phyloP scores from a whole-genome alignment of 2,113 vertebrate genomes.

The Caranx melampygus region DNA sequence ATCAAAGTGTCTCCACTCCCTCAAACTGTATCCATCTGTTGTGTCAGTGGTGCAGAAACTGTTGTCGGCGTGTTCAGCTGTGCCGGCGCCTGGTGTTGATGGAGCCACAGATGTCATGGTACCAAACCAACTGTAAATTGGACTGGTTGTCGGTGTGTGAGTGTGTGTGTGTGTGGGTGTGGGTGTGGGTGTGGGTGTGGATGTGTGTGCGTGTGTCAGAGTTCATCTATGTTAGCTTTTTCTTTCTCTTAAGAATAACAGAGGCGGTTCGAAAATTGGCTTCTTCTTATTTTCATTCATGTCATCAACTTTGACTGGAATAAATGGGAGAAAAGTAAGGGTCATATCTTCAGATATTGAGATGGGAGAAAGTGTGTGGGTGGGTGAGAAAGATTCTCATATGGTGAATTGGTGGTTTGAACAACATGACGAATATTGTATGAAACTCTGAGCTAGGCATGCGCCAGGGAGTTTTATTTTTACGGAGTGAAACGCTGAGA shows the following conservation, averaged over 20 bases:
- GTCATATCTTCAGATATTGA: neutral
- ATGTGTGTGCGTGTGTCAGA: neutral
- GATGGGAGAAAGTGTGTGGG: neutral
- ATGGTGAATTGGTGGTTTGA: no score
- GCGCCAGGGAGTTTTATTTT: no score
- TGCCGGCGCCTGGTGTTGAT: constrained; percentile 23
- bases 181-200: no score
- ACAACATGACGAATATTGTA: no score
- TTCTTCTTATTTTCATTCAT: neutral
- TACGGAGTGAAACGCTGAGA: no score
- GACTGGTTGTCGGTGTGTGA: constrained; percentile 16
- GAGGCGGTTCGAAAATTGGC: neutral
- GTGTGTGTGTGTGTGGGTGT: constrained; percentile 16
- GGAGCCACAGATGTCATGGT: constrained; percentile 40
- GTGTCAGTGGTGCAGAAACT: constrained; percentile 48
- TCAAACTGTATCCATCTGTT: constrained; percentile 33
- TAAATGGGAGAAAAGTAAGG: neutral
- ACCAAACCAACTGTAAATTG: constrained; percentile 48
- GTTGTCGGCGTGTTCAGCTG: constrained; percentile 35
- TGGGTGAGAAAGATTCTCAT: neutral
- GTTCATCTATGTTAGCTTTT: constrained; percentile 31
- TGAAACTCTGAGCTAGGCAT: no score
- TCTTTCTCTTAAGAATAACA: neutral
- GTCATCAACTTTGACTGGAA: neutral
- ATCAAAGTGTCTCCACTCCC: constrained; percentile 14